These are phyloP conservation scores for Eidolon dupreanum DNA, from an alignment of 2,797 vertebrate species.

Conservation along the genomic window DNA sequence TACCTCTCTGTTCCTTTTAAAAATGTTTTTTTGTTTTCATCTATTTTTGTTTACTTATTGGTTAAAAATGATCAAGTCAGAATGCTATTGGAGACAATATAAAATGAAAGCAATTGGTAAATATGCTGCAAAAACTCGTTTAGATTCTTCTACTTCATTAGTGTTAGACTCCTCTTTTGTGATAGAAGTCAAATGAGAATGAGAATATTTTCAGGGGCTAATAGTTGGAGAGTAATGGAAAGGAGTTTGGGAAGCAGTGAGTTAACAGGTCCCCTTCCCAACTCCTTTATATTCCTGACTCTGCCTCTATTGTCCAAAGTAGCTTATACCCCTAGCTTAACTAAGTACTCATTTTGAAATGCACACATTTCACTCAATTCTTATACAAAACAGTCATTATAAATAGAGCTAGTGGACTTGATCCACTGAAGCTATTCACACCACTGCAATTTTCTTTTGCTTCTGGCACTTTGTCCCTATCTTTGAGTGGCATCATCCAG, in stretches of 20 bases:
- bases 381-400: background rate
- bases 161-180: background rate
- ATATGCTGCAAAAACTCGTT: background rate
- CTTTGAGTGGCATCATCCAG: background rate
- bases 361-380: background rate
- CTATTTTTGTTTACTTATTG: slow-evolving; percentile 37
- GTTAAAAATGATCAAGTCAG: background rate
- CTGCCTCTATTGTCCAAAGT: background rate
- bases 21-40: background rate
- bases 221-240: background rate
- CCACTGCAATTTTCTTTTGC: background rate
- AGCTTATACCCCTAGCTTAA: background rate
- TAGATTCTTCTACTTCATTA: slow-evolving; percentile 26
- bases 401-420: too few relatives aligned
- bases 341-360: background rate
- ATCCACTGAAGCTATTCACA: background rate
- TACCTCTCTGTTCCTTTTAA: background rate
- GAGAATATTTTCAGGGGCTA: background rate
- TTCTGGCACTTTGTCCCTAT: background rate
- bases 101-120: slow-evolving; percentile 34
- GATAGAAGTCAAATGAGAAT: background rate
- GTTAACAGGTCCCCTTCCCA: background rate
- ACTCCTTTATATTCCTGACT: background rate
- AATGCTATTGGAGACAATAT: slow-evolving; percentile 11
- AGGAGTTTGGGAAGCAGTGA: background rate